phyloP scores from a whole-genome alignment of 1,140 invertebrate species.

The Magallana ariakensis region DNA sequence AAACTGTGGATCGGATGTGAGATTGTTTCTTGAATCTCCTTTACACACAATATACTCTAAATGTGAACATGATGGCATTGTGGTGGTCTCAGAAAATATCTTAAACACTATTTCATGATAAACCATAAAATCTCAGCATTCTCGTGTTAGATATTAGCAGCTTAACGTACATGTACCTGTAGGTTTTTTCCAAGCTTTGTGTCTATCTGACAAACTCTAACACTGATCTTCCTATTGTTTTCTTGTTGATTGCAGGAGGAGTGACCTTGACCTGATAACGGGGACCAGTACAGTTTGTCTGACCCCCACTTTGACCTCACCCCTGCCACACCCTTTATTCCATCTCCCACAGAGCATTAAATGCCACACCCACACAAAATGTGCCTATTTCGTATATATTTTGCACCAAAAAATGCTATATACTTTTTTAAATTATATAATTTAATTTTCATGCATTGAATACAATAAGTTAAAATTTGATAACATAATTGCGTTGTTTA shows the following conservation, averaged over 20 bases:
- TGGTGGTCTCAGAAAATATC: no score
- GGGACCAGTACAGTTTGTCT: conserved; percentile 38
- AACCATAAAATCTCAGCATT: no score
- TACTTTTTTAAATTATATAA: neutral
- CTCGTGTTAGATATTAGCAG: no score
- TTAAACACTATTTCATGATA: no score
- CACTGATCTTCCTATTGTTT: neutral
- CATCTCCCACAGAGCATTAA: conserved; percentile 4
- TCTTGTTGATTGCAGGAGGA: conserved; percentile 20
- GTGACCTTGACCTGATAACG: neutral
- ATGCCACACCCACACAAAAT: conserved; percentile 39
- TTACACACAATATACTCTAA: neutral
- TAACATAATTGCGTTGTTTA: no score
- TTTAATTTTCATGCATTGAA: no score
- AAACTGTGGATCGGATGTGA: no score
- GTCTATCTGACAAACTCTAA: neutral
- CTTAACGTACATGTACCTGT: no score
- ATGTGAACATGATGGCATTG: neutral
- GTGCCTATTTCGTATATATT: conserved; percentile 12
- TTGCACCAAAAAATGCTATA: neutral
- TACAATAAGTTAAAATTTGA: no score
- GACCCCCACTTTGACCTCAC: conserved; percentile 28
- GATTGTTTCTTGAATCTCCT: neutral
- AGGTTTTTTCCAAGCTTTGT: no score
- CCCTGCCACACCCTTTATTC: conserved; percentile 33